A percentile compares a stretch with the other conserved stretches of the same genome.
Evolutionary conservation across 2,797 vertebrate species (phyloP).

Genomic region (Tiaroga cobitis): DNA sequence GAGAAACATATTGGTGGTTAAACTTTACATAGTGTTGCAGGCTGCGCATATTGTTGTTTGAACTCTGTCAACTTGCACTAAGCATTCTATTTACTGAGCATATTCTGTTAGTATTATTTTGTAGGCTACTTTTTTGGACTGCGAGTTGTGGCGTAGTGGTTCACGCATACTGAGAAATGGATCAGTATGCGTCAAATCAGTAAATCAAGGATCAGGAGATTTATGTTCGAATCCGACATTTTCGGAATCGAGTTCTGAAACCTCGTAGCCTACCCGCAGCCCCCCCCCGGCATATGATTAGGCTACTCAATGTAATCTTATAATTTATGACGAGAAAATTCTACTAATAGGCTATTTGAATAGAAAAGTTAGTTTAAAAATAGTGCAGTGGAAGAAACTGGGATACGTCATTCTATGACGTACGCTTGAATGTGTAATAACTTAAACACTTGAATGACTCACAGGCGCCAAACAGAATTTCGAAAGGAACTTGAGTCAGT

Average conservation of each 20-base stretch:
- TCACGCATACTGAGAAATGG: not conserved
- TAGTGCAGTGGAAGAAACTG: slow-evolving; percentile 29
- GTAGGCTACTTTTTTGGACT: not conserved
- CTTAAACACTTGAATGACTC: slow-evolving; percentile 51
- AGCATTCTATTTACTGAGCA: too few relatives aligned
- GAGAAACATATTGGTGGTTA: slow-evolving; percentile 58
- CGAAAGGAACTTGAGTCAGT: slow-evolving; percentile 58
- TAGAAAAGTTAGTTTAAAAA: not conserved
- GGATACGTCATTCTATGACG: slow-evolving; percentile 60
- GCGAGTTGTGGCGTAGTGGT: not conserved
- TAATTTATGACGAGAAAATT: not conserved
- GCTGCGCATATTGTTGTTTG: slow-evolving; percentile 44
- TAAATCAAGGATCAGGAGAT: not conserved
- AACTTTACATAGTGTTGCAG: slow-evolving; percentile 62
- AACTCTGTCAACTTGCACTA: not conserved
- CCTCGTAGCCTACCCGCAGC: too few relatives aligned
- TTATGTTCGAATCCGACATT: not conserved
- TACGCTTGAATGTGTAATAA: slow-evolving; percentile 54
- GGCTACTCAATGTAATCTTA: not conserved
- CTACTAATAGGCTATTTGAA: too few relatives aligned
- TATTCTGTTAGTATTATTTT: not conserved
- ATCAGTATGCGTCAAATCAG: too few relatives aligned
- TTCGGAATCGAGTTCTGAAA: not conserved
- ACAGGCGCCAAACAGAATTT: slow-evolving; percentile 49
- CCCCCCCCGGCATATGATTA: too few relatives aligned